Percentiles rank a stretch among this genome's conserved stretches.
Conservation (phyloP, 2,888 invertebrate genomes). For the Nemapogon koenigi region DNA sequence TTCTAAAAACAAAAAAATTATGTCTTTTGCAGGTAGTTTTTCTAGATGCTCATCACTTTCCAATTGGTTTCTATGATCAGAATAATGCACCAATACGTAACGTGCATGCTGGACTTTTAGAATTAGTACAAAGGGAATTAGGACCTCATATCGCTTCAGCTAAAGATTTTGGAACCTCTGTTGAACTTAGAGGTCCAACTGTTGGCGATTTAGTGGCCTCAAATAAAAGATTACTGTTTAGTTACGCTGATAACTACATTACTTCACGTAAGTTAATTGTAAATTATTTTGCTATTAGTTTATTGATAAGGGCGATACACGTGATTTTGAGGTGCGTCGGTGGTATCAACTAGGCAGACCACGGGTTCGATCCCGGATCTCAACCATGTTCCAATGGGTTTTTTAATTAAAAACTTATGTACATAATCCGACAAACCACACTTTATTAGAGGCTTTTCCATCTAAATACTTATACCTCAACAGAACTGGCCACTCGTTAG, state of each 20-base stretch:
- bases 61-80: slow-evolving; percentile 65
- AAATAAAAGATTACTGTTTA: slow-evolving; percentile 56
- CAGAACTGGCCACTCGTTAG: no score
- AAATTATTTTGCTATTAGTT: no score
- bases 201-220: slow-evolving; percentile 49
- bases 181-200: slow-evolving; percentile 47
- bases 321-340: no score
- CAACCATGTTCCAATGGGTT: no score
- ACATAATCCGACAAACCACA: no score
- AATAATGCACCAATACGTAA: slow-evolving; percentile 45
- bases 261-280: slow-evolving; percentile 43
- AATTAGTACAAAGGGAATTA: slow-evolving; percentile 60
- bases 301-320: no score
- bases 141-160: slow-evolving; percentile 59
- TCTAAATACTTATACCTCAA: no score
- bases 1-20: no score
- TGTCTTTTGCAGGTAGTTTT: slow-evolving; percentile 69
- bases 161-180: slow-evolving; percentile 38
- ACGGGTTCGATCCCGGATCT: no score
- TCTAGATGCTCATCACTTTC: slow-evolving; percentile 84
- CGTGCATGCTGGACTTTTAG: slow-evolving; percentile 62
- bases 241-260: slow-evolving; percentile 58
- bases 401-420: no score
- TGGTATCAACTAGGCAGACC: no score
- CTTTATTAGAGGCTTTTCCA: no score